phyloP scores from a whole-genome alignment of 2,888 invertebrate genomes.

The Calameuta pallipes region DNA sequence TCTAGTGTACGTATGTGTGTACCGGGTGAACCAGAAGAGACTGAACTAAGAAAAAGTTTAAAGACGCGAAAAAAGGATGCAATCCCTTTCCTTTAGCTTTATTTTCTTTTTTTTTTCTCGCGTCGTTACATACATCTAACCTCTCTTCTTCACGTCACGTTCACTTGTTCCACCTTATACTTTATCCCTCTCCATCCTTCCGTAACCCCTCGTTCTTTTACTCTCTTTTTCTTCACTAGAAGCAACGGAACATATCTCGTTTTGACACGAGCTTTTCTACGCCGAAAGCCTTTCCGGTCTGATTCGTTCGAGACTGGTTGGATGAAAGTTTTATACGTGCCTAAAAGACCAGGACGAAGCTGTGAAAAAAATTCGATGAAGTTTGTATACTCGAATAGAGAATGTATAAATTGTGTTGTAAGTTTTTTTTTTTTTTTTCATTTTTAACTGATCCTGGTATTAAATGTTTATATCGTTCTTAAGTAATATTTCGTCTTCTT shows the following conservation, averaged over 20 bases:
- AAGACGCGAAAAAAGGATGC: background rate
- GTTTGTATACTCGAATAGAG: background rate
- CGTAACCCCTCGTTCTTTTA: background rate
- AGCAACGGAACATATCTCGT: background rate
- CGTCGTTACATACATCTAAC: constrained; percentile 22
- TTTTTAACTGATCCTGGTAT: background rate
- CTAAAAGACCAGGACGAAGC: background rate
- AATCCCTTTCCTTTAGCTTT: background rate
- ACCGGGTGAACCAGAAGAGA: background rate
- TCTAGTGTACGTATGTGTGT: background rate
- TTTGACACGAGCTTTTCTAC: background rate
- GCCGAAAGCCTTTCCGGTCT: background rate
- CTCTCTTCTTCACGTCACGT: background rate
- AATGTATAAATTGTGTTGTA: background rate
- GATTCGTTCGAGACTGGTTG: background rate
- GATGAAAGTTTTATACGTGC: background rate
- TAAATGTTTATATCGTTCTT: background rate
- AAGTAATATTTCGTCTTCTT: background rate
- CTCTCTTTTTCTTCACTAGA: background rate
- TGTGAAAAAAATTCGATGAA: background rate
- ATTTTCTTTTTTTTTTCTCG: constrained; percentile 11
- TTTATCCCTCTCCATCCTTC: background rate
- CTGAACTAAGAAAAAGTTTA: background rate
- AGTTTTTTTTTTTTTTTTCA: background rate
- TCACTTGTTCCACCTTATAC: background rate